Percentiles rank a stretch among this genome's conserved stretches.
phyloP scores from a whole-genome alignment of 2,888 invertebrate genomes.

The Ormyrus labotus region DNA sequence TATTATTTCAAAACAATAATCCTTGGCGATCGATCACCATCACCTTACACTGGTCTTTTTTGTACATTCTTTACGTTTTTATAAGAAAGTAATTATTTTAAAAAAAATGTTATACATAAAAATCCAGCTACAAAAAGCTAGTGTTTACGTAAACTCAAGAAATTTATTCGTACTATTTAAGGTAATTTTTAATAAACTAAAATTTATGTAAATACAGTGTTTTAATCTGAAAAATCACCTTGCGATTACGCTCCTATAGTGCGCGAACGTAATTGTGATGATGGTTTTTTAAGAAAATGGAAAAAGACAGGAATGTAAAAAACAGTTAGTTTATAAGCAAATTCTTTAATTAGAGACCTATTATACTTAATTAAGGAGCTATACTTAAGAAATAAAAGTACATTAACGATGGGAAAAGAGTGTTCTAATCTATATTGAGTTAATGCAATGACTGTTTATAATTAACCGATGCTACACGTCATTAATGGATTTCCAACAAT shows the following conservation, averaged over 20 bases:
- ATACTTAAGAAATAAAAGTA: neutral
- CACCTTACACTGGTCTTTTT: conserved; percentile 18
- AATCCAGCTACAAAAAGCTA: neutral
- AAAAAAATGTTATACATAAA: conserved; percentile 10
- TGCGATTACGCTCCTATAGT: conserved; percentile 31
- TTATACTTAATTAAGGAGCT: conserved; percentile 13
- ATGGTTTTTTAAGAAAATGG: conserved; percentile 49
- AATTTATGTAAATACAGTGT: conserved; percentile 14
- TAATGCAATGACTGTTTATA: conserved; percentile 14
- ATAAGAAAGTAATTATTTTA: neutral
- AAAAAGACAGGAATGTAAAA: conserved; percentile 33
- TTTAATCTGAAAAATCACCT: conserved; percentile 52
- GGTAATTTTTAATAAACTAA: conserved; percentile 21
- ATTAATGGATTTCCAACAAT: conserved; percentile 2
- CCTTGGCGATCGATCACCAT: conserved; percentile 8
- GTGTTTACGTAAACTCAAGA: neutral
- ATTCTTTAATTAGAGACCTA: too few relatives aligned
- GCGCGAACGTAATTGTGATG: conserved; percentile 56
- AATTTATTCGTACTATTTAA: neutral
- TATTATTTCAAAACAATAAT: conserved; percentile 38
- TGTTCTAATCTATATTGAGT: conserved; percentile 6
- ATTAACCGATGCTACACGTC: conserved; percentile 23
- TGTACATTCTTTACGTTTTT: conserved; percentile 7
- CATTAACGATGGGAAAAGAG: conserved; percentile 7
- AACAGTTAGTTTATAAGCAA: conserved; percentile 19